phyloP scores from a whole-genome alignment of 2,888 invertebrate species.

The Smittia sp. region DNA sequence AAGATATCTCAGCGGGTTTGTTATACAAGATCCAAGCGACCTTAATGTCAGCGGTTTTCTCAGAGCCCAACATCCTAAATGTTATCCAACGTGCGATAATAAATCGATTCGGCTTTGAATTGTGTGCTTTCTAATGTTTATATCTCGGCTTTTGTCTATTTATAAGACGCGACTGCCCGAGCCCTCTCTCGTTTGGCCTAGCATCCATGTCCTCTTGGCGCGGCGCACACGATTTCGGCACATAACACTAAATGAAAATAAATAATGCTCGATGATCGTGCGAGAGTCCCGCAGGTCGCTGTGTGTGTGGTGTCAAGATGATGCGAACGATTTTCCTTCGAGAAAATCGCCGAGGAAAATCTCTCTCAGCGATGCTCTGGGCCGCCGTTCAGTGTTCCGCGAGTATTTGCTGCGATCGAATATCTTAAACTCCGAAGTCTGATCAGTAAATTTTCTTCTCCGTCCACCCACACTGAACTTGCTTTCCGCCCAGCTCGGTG shows the following conservation, averaged over 20 bases:
- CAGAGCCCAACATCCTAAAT: no score
- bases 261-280: slow-evolving; percentile 23
- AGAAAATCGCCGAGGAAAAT: not conserved
- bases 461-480: not conserved
- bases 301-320: slow-evolving; percentile 2
- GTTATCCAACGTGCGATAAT: slow-evolving; percentile 10
- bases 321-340: not conserved
- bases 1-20: no score
- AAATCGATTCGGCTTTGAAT: not conserved
- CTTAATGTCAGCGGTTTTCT: no score
- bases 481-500: not conserved
- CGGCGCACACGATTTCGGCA: not conserved
- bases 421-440: not conserved
- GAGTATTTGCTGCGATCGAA: slow-evolving; percentile 31
- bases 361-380: not conserved
- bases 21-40: no score
- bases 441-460: slow-evolving; percentile 1
- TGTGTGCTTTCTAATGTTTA: slow-evolving; percentile 27
- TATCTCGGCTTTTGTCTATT: slow-evolving; percentile 15
- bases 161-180: not conserved
- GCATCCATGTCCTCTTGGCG: slow-evolving; percentile 17
- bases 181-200: not conserved
- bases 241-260: slow-evolving; percentile 7
- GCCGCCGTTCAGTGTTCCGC: slow-evolving; percentile 33
- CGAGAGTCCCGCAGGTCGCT: not conserved